Conservation (phyloP, 2,888 invertebrate species). For the Hirtodrosophila duncani region DNA sequence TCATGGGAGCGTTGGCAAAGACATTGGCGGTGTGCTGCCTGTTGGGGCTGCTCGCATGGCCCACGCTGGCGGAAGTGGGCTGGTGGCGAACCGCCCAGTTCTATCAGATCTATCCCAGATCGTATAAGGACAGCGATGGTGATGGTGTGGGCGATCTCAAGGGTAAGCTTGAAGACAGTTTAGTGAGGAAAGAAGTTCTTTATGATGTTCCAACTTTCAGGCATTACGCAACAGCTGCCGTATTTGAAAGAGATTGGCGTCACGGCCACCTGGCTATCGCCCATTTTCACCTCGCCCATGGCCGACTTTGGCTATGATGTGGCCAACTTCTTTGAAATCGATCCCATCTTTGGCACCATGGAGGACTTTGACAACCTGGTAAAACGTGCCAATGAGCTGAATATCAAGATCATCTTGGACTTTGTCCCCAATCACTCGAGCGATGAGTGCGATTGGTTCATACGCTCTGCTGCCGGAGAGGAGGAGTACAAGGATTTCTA, state of each 20-base stretch:
- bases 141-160: slow-evolving; percentile 91
- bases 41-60: slow-evolving; percentile 40
- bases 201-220: slow-evolving; percentile 69
- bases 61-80: slow-evolving; percentile 38
- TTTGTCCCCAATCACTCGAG: slow-evolving; percentile 83
- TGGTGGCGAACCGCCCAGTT: slow-evolving; percentile 92
- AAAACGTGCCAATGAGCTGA: slow-evolving; percentile 79
- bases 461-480: slow-evolving; percentile 81
- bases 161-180: slow-evolving; percentile 79
- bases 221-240: slow-evolving; percentile 81
- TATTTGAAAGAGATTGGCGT: slow-evolving; percentile 85
- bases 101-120: slow-evolving; percentile 92
- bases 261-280: slow-evolving; percentile 85
- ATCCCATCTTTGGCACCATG: slow-evolving; percentile 85
- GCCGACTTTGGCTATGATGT: slow-evolving; percentile 89
- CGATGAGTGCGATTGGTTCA: slow-evolving; percentile 89
- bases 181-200: not conserved
- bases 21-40: slow-evolving; percentile 35
- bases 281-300: slow-evolving; percentile 87
- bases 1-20: slow-evolving; percentile 18
- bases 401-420: slow-evolving; percentile 78
- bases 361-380: slow-evolving; percentile 84
- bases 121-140: slow-evolving; percentile 89
- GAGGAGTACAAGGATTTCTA: slow-evolving; percentile 86
- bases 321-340: slow-evolving; percentile 83